Evolutionary conservation across 1,140 invertebrate species (phyloP).

Genomic region (Nymphalis io): DNA sequence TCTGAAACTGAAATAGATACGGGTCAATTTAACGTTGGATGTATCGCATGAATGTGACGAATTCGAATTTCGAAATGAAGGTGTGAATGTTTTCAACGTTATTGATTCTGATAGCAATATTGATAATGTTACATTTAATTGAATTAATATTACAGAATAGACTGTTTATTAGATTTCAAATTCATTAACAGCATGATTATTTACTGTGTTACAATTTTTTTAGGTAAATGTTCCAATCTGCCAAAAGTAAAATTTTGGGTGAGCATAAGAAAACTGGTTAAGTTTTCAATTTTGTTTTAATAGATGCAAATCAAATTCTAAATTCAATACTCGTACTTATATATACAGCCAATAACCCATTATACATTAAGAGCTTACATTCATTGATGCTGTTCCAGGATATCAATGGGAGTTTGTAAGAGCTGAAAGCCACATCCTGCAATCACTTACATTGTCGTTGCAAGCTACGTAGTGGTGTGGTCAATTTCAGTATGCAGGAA

Average conservation of each 20-base stretch:
- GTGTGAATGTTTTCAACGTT: background rate
- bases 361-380: background rate
- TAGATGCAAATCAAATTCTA: too few relatives aligned
- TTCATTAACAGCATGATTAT: too few relatives aligned
- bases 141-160: too few relatives aligned
- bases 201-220: too few relatives aligned
- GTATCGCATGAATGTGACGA: background rate
- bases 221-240: too few relatives aligned
- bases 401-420: slow-evolving; percentile 14
- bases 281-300: too few relatives aligned
- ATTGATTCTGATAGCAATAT: background rate
- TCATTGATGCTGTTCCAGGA: background rate
- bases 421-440: slow-evolving; percentile 17
- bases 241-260: too few relatives aligned
- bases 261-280: too few relatives aligned
- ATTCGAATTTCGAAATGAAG: slow-evolving; percentile 6
- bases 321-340: background rate
- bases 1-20: slow-evolving; percentile 3
- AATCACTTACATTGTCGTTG: slow-evolving; percentile 39
- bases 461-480: slow-evolving; percentile 29
- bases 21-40: slow-evolving; percentile 11
- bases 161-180: too few relatives aligned
- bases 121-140: too few relatives aligned
- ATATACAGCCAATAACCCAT: background rate
- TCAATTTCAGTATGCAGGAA: slow-evolving; percentile 32